Evolutionary conservation across 2,888 invertebrate genomes (phyloP), one percentile per base, ranked within the genome.

Genomic region (Pegoplata infirma): DNA sequence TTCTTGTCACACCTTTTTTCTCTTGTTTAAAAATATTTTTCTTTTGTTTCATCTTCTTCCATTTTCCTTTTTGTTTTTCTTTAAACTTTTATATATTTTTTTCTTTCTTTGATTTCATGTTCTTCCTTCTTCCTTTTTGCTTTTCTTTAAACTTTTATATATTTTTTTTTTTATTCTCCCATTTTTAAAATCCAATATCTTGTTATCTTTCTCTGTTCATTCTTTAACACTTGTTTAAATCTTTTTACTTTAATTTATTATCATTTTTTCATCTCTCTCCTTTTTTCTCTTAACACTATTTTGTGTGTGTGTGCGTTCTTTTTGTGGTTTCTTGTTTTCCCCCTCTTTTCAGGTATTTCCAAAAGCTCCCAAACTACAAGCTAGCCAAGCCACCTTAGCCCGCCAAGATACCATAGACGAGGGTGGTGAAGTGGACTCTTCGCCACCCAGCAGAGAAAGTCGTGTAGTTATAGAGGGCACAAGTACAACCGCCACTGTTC

Each of bases 331-430:
- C 58, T 55, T 53, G 56, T 16, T 69, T 74, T 59, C 14, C 6
- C 19, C 14, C 51, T 58, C n/a, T 53, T 64, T 72, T 6, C 82
- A 89, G 90, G 92, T 94, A 80, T 94, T 94, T 86, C 94, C 94
- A 1, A 94, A 94, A 88, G 89, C 93, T 23, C 93, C 93, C 81
- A 94, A 94, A 85, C 91, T 94, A 63, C 91, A 93, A 53, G 91
- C 91, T 1, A 90, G 91, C 55, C 89, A 90, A 80, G 89, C 90
- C 21, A 88, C 90, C 8, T 91, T 92, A 47, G 91, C 92, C 4
- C 91, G 94, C 40, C 94, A 94, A 86, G 95, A 95, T 86, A 95
- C 95, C 63, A 95, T 96, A 83, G 95, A 95, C 86, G 95, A 95
- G 87, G 91, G 92, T 80, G 91, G 91, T 69, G 93, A 92, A 85